A percentile compares a stretch with the other conserved stretches of the same genome.
These are phyloP conservation scores for Euglossa dilemma DNA, from an alignment of 1,140 invertebrate species.

Conservation along the genomic window DNA sequence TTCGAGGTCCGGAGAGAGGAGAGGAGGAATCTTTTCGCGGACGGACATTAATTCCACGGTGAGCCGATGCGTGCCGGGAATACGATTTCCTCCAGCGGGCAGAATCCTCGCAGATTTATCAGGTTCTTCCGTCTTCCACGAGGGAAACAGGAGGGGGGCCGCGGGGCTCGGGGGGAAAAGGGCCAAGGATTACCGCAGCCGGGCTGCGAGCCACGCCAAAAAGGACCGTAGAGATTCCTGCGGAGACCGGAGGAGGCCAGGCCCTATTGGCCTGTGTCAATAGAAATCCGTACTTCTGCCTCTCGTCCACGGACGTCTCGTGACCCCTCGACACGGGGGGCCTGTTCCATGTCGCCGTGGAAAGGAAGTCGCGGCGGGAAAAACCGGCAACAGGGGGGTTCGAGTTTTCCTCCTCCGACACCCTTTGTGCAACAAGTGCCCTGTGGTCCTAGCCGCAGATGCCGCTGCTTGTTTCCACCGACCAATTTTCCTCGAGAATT, in stretches of 20 bases:
- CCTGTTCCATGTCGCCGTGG: not conserved
- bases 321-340: slow-evolving; percentile 38
- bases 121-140: slow-evolving; percentile 22
- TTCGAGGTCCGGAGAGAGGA: not conserved
- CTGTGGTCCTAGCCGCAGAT: slow-evolving; percentile 9
- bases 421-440: slow-evolving; percentile 57
- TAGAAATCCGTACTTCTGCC: slow-evolving; percentile 70
- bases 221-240: slow-evolving; percentile 38
- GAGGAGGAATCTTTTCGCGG: not conserved
- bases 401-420: slow-evolving; percentile 24
- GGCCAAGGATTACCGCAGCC: slow-evolving; percentile 68
- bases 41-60: slow-evolving; percentile 40
- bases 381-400: not conserved
- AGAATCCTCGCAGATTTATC: slow-evolving; percentile 25
- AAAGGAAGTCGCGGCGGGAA: slow-evolving; percentile 30
- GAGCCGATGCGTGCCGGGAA: slow-evolving; percentile 7
- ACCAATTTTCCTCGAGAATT: slow-evolving; percentile 21
- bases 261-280: slow-evolving; percentile 64
- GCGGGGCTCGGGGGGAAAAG: slow-evolving; percentile 49
- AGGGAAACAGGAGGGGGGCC: not conserved
- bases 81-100: slow-evolving; percentile 27
- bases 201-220: slow-evolving; percentile 14
- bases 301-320: slow-evolving; percentile 49
- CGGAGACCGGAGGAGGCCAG: slow-evolving; percentile 34
- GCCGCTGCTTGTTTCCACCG: not conserved